Evolutionary conservation across 2,113 vertebrate genomes (phyloP), one percentile per base, ranked within the genome.

Genomic region (Colius striatus): DNA sequence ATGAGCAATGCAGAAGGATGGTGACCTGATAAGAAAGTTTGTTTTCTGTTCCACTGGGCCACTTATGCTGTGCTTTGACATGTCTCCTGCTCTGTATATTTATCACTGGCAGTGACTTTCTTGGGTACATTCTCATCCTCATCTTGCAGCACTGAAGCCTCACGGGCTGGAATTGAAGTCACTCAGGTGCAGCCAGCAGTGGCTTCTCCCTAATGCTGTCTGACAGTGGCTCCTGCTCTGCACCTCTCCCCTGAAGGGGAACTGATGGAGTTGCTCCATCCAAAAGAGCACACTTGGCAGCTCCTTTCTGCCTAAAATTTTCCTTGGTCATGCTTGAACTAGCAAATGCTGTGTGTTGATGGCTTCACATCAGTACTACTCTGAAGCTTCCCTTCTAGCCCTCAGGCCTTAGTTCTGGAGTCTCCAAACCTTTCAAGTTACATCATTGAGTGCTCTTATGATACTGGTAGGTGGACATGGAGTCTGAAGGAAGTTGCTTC

Each of bases 261-360:
- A 77, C 76, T 30, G 90, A 87, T 94, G 84, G 75, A 76, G 60
- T 53, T 77, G n/a, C 63, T 84, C 45, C 27, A 18, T 70, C 73
- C 50, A 76, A 34, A 83, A 91, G 15, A 48, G 13, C n/a, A 54
- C 0, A 0, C 19, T 61, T 8, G 10, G 72, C 63, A 89, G 23
- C 58, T 87, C 30, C 36, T 92, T 91, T 72, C 73, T 94, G 45
- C 12, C 23, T 25, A 32, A 88, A 89, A 72, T 72, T 68, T 85
- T 85, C 55, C 25, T 30, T 23, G 19, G 50, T 80, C 62, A 53
- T 0, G 0, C 58, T 68, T 72, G 22, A 11, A 7, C 3, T 75
- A 50, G 53, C 30, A 67, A 71, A 71, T 21, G 11, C 15, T 72
- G 13, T 71, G 51, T 47, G 43, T n/a, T 70, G 43, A 32, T 60